Evolutionary conservation across 2,113 vertebrate genomes (phyloP).

Genomic region (Ammodytes dubius): DNA sequence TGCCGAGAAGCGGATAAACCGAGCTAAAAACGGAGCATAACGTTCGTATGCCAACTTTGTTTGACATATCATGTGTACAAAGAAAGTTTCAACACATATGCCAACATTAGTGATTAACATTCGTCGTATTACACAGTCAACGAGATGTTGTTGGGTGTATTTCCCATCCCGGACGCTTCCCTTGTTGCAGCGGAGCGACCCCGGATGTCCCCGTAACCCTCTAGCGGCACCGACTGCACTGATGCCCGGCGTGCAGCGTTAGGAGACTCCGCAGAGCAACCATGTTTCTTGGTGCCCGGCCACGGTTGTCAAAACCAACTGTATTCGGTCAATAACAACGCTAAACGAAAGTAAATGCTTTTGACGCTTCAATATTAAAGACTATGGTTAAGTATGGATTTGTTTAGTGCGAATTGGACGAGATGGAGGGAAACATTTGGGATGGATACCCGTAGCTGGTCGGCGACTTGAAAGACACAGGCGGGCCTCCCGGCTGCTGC

Average conservation of each 20-base stretch:
- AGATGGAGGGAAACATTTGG: not conserved
- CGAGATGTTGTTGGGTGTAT: not conserved
- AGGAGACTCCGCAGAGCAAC: constrained; percentile 87
- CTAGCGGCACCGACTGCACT: constrained; percentile 78
- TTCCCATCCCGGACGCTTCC: constrained; percentile 22
- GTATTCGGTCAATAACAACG: not conserved
- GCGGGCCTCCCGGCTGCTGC: constrained; percentile 82
- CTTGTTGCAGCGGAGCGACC: constrained; percentile 50
- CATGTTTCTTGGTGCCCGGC: constrained; percentile 79
- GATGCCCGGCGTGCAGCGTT: constrained; percentile 76
- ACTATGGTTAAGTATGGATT: not conserved
- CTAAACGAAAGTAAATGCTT: not conserved
- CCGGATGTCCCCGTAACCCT: constrained; percentile 73
- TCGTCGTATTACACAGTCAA: constrained; percentile 27
- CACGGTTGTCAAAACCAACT: constrained; percentile 59
- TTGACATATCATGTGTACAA: constrained; percentile 52
- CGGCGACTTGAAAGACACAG: constrained; percentile 73
- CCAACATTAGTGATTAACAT: not conserved
- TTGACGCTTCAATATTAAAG: fast-evolving
- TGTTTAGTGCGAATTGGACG: not conserved
- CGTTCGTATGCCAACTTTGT: constrained; percentile 60
- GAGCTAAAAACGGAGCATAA: constrained; percentile 29
- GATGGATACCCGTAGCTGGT: constrained; percentile 43
- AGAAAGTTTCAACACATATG: constrained; percentile 54
- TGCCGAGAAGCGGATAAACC: constrained; percentile 3